Evolutionary conservation across 53 echinoderm and acorn worm species (phyloP).

Genomic region (Stichopus horrens): DNA sequence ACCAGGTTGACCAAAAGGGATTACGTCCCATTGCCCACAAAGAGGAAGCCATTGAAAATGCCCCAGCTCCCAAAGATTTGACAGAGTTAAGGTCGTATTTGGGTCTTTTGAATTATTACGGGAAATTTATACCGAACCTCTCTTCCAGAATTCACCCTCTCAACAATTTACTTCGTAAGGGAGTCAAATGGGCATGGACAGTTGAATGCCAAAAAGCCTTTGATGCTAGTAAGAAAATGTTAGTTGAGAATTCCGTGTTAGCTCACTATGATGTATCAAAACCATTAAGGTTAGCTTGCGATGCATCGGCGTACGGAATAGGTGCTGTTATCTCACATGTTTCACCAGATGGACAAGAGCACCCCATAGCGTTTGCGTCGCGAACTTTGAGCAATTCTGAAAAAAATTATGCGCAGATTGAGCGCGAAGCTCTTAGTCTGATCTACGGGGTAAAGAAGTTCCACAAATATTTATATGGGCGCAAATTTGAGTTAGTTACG

Average conservation of each 20-base stretch:
- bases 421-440: slow-evolving; percentile 40
- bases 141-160: too few species aligned
- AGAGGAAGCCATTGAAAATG: slow-evolving; percentile 52
- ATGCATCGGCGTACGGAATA: too few species aligned
- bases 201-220: too few species aligned
- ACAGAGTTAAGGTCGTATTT: slow-evolving; percentile 56
- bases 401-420: slow-evolving; percentile 57
- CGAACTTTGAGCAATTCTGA: slow-evolving; percentile 39
- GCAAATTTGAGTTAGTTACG: slow-evolving; percentile 53
- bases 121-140: too few species aligned
- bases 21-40: slow-evolving; percentile 43
- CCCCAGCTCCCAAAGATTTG: slow-evolving; percentile 52
- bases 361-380: slow-evolving; percentile 64
- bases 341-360: slow-evolving; percentile 51
- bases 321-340: not conserved
- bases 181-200: too few species aligned
- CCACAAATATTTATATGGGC: slow-evolving; percentile 57
- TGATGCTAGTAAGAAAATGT: too few species aligned
- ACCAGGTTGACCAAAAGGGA: slow-evolving; percentile 9
- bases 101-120: slow-evolving; percentile 49
- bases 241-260: too few species aligned
- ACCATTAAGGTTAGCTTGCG: too few species aligned
- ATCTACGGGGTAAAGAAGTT: slow-evolving; percentile 51
- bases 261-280: too few species aligned
- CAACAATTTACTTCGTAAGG: too few species aligned